A percentile compares a stretch with the other conserved stretches of the same genome.
Conservation (phyloP, 2,888 invertebrate genomes). For the Apantesis nais region DNA sequence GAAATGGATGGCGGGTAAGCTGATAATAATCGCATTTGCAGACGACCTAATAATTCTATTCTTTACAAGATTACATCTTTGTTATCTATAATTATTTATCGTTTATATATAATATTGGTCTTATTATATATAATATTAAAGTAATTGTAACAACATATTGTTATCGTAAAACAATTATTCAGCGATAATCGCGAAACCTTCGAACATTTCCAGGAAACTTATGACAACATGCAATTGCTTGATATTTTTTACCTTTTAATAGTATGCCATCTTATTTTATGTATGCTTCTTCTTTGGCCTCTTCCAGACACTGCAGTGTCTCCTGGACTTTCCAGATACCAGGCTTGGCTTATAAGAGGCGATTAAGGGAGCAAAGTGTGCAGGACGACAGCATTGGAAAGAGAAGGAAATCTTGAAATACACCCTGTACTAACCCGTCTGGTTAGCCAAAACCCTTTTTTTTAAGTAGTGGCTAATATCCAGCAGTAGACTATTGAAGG, state of each 20-base stretch:
- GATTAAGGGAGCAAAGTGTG: no score
- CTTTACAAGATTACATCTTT: not conserved
- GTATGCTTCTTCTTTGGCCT: no score
- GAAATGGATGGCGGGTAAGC: not conserved
- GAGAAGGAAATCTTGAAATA: no score
- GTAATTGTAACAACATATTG: not conserved
- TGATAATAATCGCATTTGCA: not conserved
- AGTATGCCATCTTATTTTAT: not conserved
- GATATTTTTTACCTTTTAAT: not conserved
- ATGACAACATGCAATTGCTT: not conserved
- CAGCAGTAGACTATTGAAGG: no score
- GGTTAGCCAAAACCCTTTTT: no score
- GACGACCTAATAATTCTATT: not conserved
- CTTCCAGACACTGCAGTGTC: no score
- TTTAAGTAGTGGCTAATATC: no score
- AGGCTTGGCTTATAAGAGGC: no score
- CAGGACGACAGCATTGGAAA: no score
- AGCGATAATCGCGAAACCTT: not conserved
- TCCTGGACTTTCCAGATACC: no score
- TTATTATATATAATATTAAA: not conserved
- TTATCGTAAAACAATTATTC: not conserved
- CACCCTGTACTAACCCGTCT: no score
- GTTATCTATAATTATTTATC: not conserved
- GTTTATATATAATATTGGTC: not conserved
- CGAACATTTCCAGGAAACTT: not conserved